phyloP scores from a whole-genome alignment of 2,888 invertebrate genomes.

The Galerucella pusilla region DNA sequence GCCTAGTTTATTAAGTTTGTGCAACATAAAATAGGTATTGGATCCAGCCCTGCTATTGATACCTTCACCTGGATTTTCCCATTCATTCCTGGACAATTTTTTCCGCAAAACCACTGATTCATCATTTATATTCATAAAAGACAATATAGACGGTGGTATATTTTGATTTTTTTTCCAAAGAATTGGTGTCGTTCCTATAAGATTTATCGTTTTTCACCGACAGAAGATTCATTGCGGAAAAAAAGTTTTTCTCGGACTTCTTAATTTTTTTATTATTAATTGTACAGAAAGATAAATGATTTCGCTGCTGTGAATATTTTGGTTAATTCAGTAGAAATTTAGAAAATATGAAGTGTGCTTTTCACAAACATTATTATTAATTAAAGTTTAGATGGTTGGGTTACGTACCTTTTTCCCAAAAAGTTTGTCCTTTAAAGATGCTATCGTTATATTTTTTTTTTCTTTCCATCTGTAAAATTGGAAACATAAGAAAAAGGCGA shows the following conservation, averaged over 20 bases:
- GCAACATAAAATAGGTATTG: too few relatives aligned
- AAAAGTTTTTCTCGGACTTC: not conserved
- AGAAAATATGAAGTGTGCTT: too few relatives aligned
- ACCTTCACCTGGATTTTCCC: conserved; percentile 12
- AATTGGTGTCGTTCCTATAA: conserved; percentile 1
- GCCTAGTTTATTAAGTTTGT: too few relatives aligned
- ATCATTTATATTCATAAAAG: conserved; percentile 22
- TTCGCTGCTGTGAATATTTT: too few relatives aligned
- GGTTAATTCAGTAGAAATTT: too few relatives aligned
- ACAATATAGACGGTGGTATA: conserved; percentile 7
- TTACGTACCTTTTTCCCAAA: conserved; percentile 54
- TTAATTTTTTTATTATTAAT: not conserved
- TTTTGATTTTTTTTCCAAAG: not conserved
- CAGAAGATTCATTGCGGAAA: not conserved
- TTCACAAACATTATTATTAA: too few relatives aligned
- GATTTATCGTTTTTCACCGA: conserved; percentile 12
- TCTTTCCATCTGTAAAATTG: conserved; percentile 60
- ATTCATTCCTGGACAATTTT: not conserved
- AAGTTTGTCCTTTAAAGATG: conserved; percentile 55
- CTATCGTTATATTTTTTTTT: conserved; percentile 59
- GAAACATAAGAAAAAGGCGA: conserved; percentile 52
- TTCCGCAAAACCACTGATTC: not conserved
- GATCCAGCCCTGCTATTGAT: not conserved
- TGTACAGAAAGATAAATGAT: too few relatives aligned
- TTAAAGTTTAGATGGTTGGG: conserved; percentile 19